These are phyloP conservation scores for Chaetodon trifascialis DNA, from an alignment of 2,113 vertebrate genomes.

Conservation along the genomic window DNA sequence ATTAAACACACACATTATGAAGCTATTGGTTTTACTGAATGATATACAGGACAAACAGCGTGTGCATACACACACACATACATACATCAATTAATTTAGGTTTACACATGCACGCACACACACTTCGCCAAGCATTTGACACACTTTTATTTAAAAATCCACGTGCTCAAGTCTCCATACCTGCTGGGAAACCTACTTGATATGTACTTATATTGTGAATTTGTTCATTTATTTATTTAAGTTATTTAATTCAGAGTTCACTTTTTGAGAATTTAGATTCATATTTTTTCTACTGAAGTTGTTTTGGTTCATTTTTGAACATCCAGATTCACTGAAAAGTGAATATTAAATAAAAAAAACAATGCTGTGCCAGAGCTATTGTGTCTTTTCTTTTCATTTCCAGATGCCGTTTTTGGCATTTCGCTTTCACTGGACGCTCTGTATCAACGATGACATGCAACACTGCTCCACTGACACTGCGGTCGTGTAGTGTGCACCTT, in stretches of 20 bases:
- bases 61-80: conserved; percentile 28
- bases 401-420: neutral
- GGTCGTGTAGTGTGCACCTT: neutral
- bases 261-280: conserved; percentile 72
- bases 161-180: conserved; percentile 56
- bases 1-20: conserved; percentile 69
- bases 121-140: conserved; percentile 10
- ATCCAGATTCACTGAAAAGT: conserved; percentile 57
- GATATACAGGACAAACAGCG: neutral
- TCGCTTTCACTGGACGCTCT: neutral
- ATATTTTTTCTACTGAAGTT: conserved; percentile 81
- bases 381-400: neutral
- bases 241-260: conserved; percentile 66
- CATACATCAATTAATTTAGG: neutral
- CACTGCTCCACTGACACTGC: neutral
- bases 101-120: conserved; percentile 14
- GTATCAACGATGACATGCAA: neutral
- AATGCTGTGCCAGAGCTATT: conserved; percentile 30
- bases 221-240: conserved; percentile 66
- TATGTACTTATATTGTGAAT: conserved; percentile 52
- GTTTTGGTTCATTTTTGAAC: conserved; percentile 64
- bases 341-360: conserved; percentile 56
- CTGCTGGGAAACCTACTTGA: conserved; percentile 72
- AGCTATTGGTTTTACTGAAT: conserved; percentile 17
- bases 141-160: conserved; percentile 56